Evolutionary conservation across 2,888 invertebrate genomes (phyloP).

Genomic region (Acanthopleura granulata): DNA sequence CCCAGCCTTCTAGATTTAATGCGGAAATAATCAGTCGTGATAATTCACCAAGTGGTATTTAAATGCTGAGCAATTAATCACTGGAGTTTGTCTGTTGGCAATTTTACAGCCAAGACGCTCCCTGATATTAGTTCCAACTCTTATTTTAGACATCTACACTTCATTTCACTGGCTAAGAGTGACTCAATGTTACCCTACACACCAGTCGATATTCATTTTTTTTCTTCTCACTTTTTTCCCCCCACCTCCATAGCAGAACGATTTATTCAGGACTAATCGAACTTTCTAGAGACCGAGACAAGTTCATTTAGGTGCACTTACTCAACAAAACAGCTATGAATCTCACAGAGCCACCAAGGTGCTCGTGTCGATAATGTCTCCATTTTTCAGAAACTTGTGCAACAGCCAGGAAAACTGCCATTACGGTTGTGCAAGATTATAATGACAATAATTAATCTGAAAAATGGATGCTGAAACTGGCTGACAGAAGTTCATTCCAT

Average conservation of each 20-base stretch:
- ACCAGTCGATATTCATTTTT: not conserved
- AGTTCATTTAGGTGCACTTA: slow-evolving; percentile 11
- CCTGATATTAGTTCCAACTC: not conserved
- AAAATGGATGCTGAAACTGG: too few species aligned
- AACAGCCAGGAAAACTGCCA: too few species aligned
- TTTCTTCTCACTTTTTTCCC: not conserved
- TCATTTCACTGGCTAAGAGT: not conserved
- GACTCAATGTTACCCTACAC: not conserved
- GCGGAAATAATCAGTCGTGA: too few species aligned
- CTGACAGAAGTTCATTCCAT: too few species aligned
- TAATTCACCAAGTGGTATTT: too few species aligned
- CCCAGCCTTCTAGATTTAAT: not conserved
- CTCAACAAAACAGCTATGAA: not conserved
- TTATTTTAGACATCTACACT: not conserved
- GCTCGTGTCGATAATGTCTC: not conserved
- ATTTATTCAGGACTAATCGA: slow-evolving; percentile 17
- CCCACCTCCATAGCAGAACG: not conserved
- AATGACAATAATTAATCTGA: too few species aligned
- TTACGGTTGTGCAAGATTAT: too few species aligned
- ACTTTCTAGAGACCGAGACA: not conserved
- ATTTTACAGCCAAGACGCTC: not conserved
- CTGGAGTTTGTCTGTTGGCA: not conserved
- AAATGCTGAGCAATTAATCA: not conserved
- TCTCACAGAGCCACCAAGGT: not conserved
- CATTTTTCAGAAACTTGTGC: not conserved